These are phyloP conservation scores for Theonella swinhoei DNA, from an alignment of 37 sponge, comb jelly and placozoan genomes.

Conservation along the genomic window DNA sequence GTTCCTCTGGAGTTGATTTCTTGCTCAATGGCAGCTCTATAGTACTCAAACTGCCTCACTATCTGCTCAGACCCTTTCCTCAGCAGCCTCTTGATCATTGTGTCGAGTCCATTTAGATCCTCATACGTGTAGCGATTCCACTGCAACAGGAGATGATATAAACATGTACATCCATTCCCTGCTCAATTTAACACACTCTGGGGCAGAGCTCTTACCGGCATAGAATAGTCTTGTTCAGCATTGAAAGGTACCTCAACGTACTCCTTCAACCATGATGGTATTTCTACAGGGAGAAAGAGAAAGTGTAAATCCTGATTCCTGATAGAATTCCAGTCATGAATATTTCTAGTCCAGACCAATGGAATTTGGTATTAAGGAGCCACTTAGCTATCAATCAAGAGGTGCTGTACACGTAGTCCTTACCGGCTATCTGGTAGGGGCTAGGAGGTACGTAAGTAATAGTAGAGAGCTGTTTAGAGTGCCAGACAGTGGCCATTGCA, in stretches of 20 bases:
- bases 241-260: constrained; percentile 65
- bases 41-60: constrained; percentile 80
- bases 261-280: constrained; percentile 74
- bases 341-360: too few species aligned
- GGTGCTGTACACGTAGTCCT: too few species aligned
- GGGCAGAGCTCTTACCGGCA: constrained; percentile 38
- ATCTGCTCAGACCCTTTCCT: constrained; percentile 86
- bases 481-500: constrained; percentile 15
- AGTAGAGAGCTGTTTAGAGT: constrained; percentile 75
- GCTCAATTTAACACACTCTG: not conserved
- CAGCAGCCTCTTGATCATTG: constrained; percentile 80
- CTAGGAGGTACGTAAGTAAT: constrained; percentile 84
- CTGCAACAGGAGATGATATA: constrained; percentile 41
- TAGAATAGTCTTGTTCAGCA: constrained; percentile 22
- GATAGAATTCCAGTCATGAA: not conserved
- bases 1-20: constrained; percentile 37
- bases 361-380: too few species aligned
- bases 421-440: constrained; percentile 79
- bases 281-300: constrained; percentile 46
- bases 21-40: constrained; percentile 63
- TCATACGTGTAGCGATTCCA: constrained; percentile 64
- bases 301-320: not conserved
- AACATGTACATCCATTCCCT: not conserved
- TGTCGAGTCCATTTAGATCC: constrained; percentile 76
- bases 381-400: too few species aligned